Evolutionary conservation across 2,113 vertebrate species (phyloP).

Genomic region (Phrynocephalus versicolor): DNA sequence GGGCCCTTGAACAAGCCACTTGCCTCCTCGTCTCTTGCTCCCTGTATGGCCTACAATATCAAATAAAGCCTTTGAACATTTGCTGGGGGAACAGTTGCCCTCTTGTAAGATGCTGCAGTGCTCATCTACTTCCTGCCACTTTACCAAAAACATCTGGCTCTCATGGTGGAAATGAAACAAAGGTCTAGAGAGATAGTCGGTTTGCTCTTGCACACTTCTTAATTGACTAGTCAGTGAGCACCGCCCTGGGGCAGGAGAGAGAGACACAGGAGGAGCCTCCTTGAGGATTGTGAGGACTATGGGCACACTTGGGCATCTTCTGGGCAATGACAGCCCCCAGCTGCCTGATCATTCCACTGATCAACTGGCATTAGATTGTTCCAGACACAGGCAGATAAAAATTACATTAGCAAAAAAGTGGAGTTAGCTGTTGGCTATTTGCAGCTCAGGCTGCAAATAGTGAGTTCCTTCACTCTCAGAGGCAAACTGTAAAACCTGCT

Average conservation of each 20-base stretch:
- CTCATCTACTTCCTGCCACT: neutral
- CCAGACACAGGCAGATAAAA: neutral
- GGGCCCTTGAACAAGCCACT: neutral
- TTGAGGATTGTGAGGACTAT: too few relatives aligned
- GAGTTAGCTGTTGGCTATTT: neutral
- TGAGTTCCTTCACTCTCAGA: neutral
- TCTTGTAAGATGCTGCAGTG: neutral
- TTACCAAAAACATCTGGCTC: neutral
- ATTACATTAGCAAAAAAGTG: neutral
- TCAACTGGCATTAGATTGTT: too few relatives aligned
- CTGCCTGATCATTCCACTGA: too few relatives aligned
- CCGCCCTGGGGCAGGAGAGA: too few relatives aligned
- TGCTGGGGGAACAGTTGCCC: neutral
- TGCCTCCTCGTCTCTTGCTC: neutral
- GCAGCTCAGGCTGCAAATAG: neutral
- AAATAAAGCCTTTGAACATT: neutral
- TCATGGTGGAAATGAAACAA: neutral
- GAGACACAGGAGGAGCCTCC: too few relatives aligned
- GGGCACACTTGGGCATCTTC: too few relatives aligned
- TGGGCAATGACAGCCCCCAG: too few relatives aligned
- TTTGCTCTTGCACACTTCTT: neutral
- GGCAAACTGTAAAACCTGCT: neutral
- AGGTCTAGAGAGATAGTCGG: neutral
- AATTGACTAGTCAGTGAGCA: too few relatives aligned
- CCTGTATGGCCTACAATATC: neutral